Percentiles rank a stretch among this genome's conserved stretches.
phyloP scores from a whole-genome alignment of 2,888 invertebrate species.

The Dusona sp. region DNA sequence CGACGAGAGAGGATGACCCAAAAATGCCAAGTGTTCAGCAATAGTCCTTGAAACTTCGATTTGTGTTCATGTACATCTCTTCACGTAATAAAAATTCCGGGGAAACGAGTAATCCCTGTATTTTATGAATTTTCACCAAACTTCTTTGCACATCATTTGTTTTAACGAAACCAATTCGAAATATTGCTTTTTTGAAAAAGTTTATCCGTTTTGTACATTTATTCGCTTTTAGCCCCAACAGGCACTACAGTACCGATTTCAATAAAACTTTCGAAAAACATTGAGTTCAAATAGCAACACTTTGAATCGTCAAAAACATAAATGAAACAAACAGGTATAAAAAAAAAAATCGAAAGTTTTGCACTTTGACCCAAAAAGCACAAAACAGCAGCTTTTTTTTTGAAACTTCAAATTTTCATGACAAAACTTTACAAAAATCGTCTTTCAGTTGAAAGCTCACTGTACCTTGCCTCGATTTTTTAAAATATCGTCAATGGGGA shows the following conservation, averaged over 20 bases:
- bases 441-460: neutral
- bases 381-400: neutral
- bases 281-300: neutral
- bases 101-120: neutral
- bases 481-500: neutral
- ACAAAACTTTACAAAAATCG: neutral
- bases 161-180: neutral
- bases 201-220: neutral
- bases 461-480: too few relatives aligned
- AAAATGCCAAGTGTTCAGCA: conserved; percentile 63
- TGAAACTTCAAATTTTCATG: neutral
- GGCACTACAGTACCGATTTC: too few relatives aligned
- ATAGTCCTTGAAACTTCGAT: conserved; percentile 52
- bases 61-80: conserved; percentile 28
- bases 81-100: neutral
- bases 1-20: conserved; percentile 64
- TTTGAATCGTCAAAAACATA: too few relatives aligned
- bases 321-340: neutral
- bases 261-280: neutral
- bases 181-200: neutral
- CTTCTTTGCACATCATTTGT: neutral
- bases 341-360: neutral
- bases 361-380: neutral
- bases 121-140: neutral
- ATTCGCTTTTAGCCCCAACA: neutral